Evolutionary conservation across 1,140 invertebrate genomes (phyloP), one percentile per base, ranked within the genome.

Genomic region (Laupala kohalensis): DNA sequence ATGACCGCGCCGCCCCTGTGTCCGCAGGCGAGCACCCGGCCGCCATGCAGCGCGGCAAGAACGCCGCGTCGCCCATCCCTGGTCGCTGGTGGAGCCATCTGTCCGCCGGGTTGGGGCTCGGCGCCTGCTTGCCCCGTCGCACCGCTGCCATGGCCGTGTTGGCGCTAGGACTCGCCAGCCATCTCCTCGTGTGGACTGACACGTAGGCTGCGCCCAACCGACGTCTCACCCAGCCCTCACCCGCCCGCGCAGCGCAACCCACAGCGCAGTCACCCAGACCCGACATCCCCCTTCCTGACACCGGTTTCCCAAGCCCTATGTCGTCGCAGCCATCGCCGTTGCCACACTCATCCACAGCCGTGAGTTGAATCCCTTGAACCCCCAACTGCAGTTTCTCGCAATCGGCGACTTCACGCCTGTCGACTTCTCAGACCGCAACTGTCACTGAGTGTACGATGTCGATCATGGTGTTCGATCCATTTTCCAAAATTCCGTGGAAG

Each of bases 21-120:
- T 53, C 37, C 77, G 15, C 74, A 84, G 83, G 82, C 67, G 83
- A 84, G 75, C 82, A 84, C 77, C 83, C 83, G 69, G 83, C 83
- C 9, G 83, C 83, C 9, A 84, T 84, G 82, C 83, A 84, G 77
- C 78, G 83, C 69, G 83, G 83, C 2, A 84, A 84, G 75, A 84
- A 83, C 76, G 81, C 80, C 65, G 83, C 83, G 28, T 83, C 81
- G 1, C 82, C 81, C 5, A 82, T 84, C 69, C 82, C 82, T n/a
- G 81, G 80, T 25, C 69, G 78, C 9, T 78, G 77, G 76, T 83
- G 83, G 82, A 79, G 80, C 12, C 83, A 83, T 70, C 75, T 84
- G 19, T 83, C 82, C 1, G 81, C 82, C 69, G 83, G 80, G 6
- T 77, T 84, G 6, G 82, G 82, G 0, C 76, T 84, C 19, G 79